phyloP scores from a whole-genome alignment of 2,797 vertebrate species.

The Arrhamphus sclerolepis region DNA sequence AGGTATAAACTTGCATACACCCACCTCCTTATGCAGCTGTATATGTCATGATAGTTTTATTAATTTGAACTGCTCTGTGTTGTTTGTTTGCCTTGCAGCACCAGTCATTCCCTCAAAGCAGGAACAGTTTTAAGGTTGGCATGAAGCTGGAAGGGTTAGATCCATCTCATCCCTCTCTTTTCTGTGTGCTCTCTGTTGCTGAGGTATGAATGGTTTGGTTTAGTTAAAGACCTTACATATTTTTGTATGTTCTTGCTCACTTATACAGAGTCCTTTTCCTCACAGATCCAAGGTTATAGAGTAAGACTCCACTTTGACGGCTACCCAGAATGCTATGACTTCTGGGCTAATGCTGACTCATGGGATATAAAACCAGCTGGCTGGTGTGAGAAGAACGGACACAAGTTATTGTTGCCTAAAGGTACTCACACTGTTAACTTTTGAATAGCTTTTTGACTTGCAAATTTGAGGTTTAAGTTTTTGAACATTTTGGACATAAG shows the following conservation, averaged over 20 bases:
- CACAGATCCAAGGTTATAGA: constrained; percentile 84
- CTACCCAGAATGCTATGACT: constrained; percentile 86
- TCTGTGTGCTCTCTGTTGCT: constrained; percentile 89
- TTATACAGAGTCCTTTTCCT: not conserved
- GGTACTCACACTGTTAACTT: constrained; percentile 54
- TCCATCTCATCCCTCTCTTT: constrained; percentile 88
- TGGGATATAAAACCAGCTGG: constrained; percentile 86
- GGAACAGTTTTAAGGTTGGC: constrained; percentile 91
- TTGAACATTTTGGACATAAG: not conserved
- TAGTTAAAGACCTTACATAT: too few relatives aligned
- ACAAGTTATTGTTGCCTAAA: constrained; percentile 84
- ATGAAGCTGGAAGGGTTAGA: constrained; percentile 94
- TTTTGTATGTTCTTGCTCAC: not conserved
- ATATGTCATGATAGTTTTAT: not conserved
- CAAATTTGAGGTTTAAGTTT: not conserved
- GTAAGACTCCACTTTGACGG: constrained; percentile 85
- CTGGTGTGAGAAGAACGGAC: constrained; percentile 86
- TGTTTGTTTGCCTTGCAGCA: constrained; percentile 75
- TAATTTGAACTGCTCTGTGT: not conserved
- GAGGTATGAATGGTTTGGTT: constrained; percentile 78
- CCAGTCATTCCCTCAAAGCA: constrained; percentile 89
- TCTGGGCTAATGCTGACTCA: constrained; percentile 86
- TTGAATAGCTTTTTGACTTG: not conserved
- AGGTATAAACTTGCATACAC: constrained; percentile 74
- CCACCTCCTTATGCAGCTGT: not conserved